Evolutionary conservation across 2,113 vertebrate species (phyloP), one percentile per base, ranked within the genome.

Genomic region (Cepphus grylle): DNA sequence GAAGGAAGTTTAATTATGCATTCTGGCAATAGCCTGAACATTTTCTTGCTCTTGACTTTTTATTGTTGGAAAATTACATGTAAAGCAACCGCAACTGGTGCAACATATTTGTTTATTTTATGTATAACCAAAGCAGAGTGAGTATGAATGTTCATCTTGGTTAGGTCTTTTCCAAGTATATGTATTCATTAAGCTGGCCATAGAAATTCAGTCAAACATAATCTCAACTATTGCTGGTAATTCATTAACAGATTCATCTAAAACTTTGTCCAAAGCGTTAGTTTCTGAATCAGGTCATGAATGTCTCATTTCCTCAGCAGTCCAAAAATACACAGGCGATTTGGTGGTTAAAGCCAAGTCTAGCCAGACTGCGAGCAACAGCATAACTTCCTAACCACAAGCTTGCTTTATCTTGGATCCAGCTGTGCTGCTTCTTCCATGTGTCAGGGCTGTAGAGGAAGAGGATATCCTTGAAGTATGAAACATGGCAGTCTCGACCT

Each of bases 191-290:
- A 88, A 95, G 59, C 81, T 88, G 78, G 58, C 50, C 34, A 3
- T 36, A 73, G 84, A 88, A 96, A 93, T 89, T 73, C 58, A 73
- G 62, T 93, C 89, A 89, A 93, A 88, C 50, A 69, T 91, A 85
- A 94, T 80, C 53, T 87, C 36, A 70, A 43, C 43, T 79, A 25
- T 53, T 65, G 73, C 71, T 82, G 66, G 58, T 93, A 87, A 73
- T 77, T 94, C 58, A 87, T 95, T 91, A 86, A 95, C 62, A 53
- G 86, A 70, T 73, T 74, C 1, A 71, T 83, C 82, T 88, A 90
- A 96, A 96, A 82, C 89, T 76, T 81, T 49, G 56, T 87, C 30
- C 63, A 74, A 89, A 94, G 92, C 52, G 63, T 95, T 78, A 79
- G 38, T 62, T 92, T 91, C 65, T 81, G 76, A 96, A 91, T 93